A percentile compares a stretch with the other conserved stretches of the same genome.
phyloP scores from a whole-genome alignment of 2,113 vertebrate species.

The Coregonus clupeaformis region DNA sequence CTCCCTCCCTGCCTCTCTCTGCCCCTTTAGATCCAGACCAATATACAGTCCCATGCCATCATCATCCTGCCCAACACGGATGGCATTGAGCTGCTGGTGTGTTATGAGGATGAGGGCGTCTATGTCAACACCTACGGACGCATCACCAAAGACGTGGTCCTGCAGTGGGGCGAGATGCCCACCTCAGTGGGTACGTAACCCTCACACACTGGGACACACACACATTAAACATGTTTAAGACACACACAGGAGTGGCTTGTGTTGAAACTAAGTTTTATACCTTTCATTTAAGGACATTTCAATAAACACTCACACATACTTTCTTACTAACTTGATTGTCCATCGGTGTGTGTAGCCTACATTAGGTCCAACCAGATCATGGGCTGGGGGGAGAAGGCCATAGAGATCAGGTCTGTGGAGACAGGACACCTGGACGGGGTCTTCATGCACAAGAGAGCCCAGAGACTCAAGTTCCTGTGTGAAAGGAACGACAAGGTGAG shows the following conservation, averaged over 20 bases:
- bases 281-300: no score
- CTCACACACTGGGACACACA: background rate
- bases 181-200: conserved; percentile 66
- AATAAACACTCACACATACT: no score
- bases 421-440: conserved; percentile 74
- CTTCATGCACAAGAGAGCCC: conserved; percentile 77
- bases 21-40: conserved; percentile 65
- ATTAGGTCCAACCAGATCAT: conserved; percentile 80
- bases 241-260: background rate
- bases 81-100: conserved; percentile 76
- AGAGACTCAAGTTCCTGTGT: conserved; percentile 76
- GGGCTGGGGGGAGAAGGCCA: conserved; percentile 78
- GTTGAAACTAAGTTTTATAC: no score
- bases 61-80: conserved; percentile 75
- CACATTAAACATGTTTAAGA: background rate
- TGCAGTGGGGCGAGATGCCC: conserved; percentile 79
- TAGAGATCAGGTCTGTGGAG: no score
- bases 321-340: background rate
- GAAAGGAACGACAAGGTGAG: conserved; percentile 74
- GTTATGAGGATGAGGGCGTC: conserved; percentile 76
- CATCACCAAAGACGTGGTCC: conserved; percentile 78
- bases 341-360: conserved; percentile 58
- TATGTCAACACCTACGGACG: conserved; percentile 78
- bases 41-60: conserved; percentile 74
- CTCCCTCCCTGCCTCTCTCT: accelerated